phyloP scores from a whole-genome alignment of 2,888 invertebrate genomes.

The Zaprionus bogoriensis region DNA sequence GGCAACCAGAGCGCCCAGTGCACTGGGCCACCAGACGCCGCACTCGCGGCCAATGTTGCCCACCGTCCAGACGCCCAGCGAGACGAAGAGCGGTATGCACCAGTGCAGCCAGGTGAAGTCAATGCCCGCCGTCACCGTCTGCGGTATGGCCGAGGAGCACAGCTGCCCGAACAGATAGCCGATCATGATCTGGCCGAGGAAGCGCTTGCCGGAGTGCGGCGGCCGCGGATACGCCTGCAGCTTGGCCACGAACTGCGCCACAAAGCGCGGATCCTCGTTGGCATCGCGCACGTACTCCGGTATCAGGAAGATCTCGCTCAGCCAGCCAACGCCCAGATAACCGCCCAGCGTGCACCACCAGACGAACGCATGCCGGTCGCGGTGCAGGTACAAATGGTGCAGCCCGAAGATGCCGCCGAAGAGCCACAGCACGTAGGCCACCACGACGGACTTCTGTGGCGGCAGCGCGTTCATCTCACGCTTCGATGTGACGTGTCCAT shows the following conservation, averaged over 20 bases:
- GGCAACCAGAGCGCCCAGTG: conserved; percentile 87
- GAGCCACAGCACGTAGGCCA: conserved; percentile 93
- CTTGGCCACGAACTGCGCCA: conserved; percentile 86
- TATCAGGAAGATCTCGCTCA: conserved; percentile 92
- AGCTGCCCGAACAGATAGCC: conserved; percentile 92
- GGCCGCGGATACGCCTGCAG: conserved; percentile 88
- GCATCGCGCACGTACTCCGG: conserved; percentile 93
- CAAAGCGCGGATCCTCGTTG: conserved; percentile 88
- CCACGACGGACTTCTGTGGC: conserved; percentile 85
- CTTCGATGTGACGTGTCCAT: conserved; percentile 18
- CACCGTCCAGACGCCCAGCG: conserved; percentile 93
- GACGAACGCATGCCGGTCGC: conserved; percentile 95
- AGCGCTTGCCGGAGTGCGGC: conserved; percentile 91
- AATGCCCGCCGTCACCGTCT: conserved; percentile 88
- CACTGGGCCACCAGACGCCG: conserved; percentile 88
- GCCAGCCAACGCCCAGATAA: conserved; percentile 92
- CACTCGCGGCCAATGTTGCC: conserved; percentile 94
- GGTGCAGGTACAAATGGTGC: conserved; percentile 94
- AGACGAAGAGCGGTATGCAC: conserved; percentile 88
- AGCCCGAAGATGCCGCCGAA: conserved; percentile 94
- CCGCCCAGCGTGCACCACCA: conserved; percentile 94
- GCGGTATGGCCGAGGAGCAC: conserved; percentile 89
- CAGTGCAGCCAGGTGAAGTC: conserved; percentile 89
- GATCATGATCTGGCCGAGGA: conserved; percentile 89
- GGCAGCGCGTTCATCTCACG: conserved; percentile 57